A percentile compares a stretch with the other conserved stretches of the same genome.
These are phyloP conservation scores for Chaetophractus vellerosus DNA, from an alignment of 2,797 vertebrate genomes.

Conservation along the genomic window DNA sequence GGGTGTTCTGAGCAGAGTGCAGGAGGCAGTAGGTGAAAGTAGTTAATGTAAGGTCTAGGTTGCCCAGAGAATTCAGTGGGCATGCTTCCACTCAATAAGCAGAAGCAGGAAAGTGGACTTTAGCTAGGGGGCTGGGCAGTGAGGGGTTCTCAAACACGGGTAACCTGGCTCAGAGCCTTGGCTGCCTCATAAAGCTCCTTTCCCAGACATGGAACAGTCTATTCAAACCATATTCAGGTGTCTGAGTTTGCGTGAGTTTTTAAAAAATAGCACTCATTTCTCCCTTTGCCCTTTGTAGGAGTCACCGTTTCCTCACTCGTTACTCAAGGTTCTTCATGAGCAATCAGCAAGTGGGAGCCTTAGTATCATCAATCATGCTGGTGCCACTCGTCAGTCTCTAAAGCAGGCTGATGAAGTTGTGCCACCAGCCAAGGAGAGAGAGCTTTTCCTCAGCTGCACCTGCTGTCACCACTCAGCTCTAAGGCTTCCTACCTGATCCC, in stretches of 20 bases:
- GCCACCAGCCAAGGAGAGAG: neutral
- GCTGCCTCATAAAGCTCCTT: neutral
- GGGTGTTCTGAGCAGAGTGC: neutral
- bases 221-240: neutral
- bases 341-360: neutral
- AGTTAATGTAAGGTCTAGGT: neutral
- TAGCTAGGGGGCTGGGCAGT: neutral
- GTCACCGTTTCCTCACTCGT: neutral
- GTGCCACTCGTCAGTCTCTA: neutral
- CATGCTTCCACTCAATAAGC: neutral
- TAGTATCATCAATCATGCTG: neutral
- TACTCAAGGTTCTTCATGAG: neutral
- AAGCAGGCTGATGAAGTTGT: neutral
- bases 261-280: slow-evolving; percentile 29
- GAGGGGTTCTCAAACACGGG: neutral
- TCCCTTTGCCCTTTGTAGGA: neutral
- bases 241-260: neutral
- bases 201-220: neutral
- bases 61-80: neutral
- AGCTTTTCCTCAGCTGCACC: neutral
- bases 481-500: neutral
- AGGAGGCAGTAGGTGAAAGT: neutral
- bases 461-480: neutral
- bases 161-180: neutral
- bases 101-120: neutral